Evolutionary conservation across 2,113 vertebrate genomes (phyloP), one percentile per base, ranked within the genome.

Genomic region (Petaurus breviceps): DNA sequence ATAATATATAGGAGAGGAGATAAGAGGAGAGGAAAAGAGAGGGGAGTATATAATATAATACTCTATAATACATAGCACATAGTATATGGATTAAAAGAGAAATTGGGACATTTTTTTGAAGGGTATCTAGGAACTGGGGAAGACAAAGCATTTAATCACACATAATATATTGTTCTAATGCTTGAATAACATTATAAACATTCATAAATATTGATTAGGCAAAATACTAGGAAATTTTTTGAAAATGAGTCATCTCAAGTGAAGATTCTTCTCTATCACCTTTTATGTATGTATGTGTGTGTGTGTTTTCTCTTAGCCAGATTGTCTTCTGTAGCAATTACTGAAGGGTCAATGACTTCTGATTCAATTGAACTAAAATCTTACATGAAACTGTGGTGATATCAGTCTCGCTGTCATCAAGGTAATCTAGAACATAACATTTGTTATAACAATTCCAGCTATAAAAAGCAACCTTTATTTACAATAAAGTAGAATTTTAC

Each of bases 311-410:
- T 98, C 98, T 97, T 98, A 97, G 93, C 95, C 98, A 97, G 97
- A 98, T 98, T 98, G 49, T 97, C 98, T 98, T 98, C 98, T 98
- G 96, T 98, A 98, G 98, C 98, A 98, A 98, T 98, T 98, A 98
- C 98, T 97, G 97, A 98, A 89, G 95, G 98, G 96, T 98, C 98
- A 97, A 12, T 98, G 98, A 98, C 98, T 98, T 95, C 98, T 97
- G 96, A 51, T 98, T 98, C 98, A 98, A 96, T 95, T 98, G 97
- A 98, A 98, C 98, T 98, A 98, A 98, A 98, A 97, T 98, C 96
- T 98, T 98, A 98, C 97, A 98, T 98, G 96, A 98, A 98, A 96
- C 98, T 98, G 98, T 96, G 97, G 61, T 97, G 93, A 77, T 96
- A 97, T 97, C 96, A 84, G 95, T 98, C 96, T 98, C 98, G 77